A percentile compares a stretch with the other conserved stretches of the same genome.
These are phyloP conservation scores for Umimayanthus chanpuru DNA, from an alignment of 92 coral and sea anemone genomes.

Conservation along the genomic window DNA sequence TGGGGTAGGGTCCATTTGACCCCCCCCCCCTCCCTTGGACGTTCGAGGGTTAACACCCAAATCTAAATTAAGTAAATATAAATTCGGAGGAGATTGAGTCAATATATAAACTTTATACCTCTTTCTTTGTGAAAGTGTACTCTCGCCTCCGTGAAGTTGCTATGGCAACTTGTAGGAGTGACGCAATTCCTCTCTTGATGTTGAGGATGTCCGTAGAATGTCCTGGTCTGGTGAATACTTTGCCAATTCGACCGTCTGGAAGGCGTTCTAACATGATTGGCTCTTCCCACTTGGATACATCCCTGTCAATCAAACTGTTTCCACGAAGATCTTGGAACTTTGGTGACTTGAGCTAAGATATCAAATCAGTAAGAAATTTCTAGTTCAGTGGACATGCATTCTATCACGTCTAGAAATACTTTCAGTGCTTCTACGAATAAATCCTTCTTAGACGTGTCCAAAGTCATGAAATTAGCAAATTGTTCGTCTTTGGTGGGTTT, in stretches of 20 bases:
- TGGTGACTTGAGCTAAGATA: conserved; percentile 25
- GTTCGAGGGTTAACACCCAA: too few species aligned
- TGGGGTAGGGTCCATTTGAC: too few species aligned
- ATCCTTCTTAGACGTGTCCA: background rate
- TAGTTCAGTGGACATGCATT: background rate
- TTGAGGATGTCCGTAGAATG: conserved; percentile 54
- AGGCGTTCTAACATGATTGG: conserved; percentile 37
- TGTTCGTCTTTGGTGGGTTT: too few species aligned
- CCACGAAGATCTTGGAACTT: conserved; percentile 40
- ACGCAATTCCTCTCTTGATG: conserved; percentile 56
- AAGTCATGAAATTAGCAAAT: too few species aligned
- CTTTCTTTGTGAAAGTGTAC: background rate
- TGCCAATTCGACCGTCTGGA: conserved; percentile 41
- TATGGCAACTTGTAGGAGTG: conserved; percentile 49
- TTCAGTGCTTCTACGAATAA: background rate
- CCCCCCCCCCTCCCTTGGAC: too few species aligned
- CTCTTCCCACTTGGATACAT: conserved; percentile 36
- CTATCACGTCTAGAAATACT: background rate
- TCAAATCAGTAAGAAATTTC: too few species aligned
- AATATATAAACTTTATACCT: background rate
- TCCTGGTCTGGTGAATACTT: conserved; percentile 15
- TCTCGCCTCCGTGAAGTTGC: background rate
- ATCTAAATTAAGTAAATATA: too few species aligned
- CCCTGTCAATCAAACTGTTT: conserved; percentile 31
- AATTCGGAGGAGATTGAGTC: too few species aligned